Percentiles rank a stretch among this genome's conserved stretches.
Evolutionary conservation across 2,113 vertebrate species (phyloP).

Genomic region (Sterna hirundo): DNA sequence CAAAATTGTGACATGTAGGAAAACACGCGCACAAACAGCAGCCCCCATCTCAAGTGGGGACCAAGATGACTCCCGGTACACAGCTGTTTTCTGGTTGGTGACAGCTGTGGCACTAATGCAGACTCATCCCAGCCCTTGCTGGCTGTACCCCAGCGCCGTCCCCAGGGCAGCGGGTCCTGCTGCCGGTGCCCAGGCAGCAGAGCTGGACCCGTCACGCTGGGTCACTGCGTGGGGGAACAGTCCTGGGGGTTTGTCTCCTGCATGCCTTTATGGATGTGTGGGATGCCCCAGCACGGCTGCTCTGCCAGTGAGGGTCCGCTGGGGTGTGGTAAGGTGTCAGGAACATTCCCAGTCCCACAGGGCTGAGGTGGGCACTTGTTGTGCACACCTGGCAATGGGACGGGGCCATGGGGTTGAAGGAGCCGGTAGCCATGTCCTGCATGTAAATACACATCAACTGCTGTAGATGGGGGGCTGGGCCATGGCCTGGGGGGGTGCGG

Average conservation of each 20-base stretch:
- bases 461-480: background rate
- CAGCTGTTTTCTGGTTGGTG: background rate
- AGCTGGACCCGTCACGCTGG: fast-evolving
- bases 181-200: fast-evolving
- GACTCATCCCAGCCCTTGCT: background rate
- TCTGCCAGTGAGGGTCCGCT: fast-evolving
- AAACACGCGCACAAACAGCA: background rate
- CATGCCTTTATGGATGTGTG: fast-evolving
- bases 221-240: background rate
- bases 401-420: background rate
- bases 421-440: background rate
- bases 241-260: background rate
- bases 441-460: background rate
- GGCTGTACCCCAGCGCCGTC: fast-evolving
- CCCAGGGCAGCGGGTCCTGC: background rate
- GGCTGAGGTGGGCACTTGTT: background rate
- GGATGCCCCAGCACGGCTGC: background rate
- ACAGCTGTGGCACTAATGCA: background rate
- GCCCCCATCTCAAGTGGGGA: background rate
- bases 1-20: background rate
- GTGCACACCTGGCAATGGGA: background rate
- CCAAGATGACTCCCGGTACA: fast-evolving
- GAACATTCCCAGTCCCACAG: background rate
- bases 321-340: background rate
- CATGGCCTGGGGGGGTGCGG: no score